These are phyloP conservation scores for Pluvianellus socialis DNA, from an alignment of 2,113 vertebrate genomes.

Conservation along the genomic window DNA sequence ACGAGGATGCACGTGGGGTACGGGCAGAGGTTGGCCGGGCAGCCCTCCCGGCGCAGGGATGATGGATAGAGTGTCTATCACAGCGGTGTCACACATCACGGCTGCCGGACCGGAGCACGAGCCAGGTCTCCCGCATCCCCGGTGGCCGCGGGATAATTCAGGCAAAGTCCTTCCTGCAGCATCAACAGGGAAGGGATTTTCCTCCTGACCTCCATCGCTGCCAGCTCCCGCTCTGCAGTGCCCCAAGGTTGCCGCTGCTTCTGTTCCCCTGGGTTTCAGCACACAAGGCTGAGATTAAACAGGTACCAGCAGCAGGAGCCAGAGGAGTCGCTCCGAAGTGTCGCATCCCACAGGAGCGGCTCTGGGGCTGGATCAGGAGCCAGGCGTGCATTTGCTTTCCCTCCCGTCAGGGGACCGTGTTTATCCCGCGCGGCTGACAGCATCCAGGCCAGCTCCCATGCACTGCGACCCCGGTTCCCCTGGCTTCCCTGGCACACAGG, in stretches of 20 bases:
- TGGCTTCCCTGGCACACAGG: fast-evolving
- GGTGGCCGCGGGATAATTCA: fast-evolving
- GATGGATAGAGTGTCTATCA: fast-evolving
- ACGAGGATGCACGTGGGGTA: fast-evolving
- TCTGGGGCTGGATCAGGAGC: not conserved
- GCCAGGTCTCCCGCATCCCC: not conserved
- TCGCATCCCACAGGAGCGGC: not conserved
- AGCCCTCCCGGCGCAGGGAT: not conserved
- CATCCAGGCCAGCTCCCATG: not conserved
- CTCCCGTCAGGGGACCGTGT: fast-evolving
- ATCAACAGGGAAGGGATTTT: not conserved
- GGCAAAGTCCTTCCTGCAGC: not conserved
- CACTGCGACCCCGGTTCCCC: fast-evolving
- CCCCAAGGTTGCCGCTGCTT: not conserved
- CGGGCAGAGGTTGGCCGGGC: not conserved
- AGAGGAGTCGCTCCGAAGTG: not conserved
- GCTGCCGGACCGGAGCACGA: fast-evolving
- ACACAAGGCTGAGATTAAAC: not conserved
- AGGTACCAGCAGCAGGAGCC: not conserved
- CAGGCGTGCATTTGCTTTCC: not conserved
- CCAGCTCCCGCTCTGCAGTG: not conserved
- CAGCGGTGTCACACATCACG: fast-evolving
- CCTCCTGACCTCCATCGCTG: fast-evolving
- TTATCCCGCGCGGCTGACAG: not conserved
- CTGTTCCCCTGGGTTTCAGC: not conserved